Percentiles rank a stretch among this genome's conserved stretches.
phyloP scores from a whole-genome alignment of 2,888 invertebrate species.

The Cordylochernes scorpioides region DNA sequence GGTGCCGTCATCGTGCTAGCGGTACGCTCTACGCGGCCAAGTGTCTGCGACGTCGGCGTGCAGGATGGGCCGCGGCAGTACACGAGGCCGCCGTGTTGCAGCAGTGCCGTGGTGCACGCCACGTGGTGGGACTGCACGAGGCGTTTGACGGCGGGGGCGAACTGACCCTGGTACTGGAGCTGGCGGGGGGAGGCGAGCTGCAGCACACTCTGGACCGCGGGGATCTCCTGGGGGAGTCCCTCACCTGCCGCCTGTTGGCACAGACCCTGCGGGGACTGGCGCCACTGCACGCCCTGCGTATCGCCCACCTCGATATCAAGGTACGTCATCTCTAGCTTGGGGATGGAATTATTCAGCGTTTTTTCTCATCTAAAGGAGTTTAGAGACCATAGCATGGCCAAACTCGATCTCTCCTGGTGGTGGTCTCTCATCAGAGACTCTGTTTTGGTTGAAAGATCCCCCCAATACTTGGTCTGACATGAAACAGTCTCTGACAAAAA shows the following conservation, averaged over 20 bases:
- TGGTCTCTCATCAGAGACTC: too few relatives aligned
- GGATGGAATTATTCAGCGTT: too few relatives aligned
- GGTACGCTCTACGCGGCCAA: constrained; percentile 84
- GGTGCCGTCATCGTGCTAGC: constrained; percentile 57
- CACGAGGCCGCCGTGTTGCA: constrained; percentile 80
- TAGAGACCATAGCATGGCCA: too few relatives aligned
- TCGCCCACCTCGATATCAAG: constrained; percentile 82
- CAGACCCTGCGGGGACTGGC: constrained; percentile 72
- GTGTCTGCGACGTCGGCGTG: constrained; percentile 55
- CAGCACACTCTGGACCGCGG: constrained; percentile 59
- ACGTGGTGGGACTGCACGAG: constrained; percentile 70
- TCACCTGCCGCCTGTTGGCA: constrained; percentile 54
- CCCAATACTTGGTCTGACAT: too few relatives aligned
- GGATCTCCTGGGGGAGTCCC: constrained; percentile 47
- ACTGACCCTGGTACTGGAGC: constrained; percentile 61
- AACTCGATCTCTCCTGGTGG: too few relatives aligned
- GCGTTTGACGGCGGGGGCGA: constrained; percentile 41
- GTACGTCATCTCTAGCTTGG: too few relatives aligned
- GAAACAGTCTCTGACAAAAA: too few relatives aligned
- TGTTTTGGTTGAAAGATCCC: too few relatives aligned
- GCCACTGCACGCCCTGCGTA: constrained; percentile 66
- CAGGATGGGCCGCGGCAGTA: constrained; percentile 46
- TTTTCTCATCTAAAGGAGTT: too few relatives aligned
- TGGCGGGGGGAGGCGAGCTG: constrained; percentile 81
- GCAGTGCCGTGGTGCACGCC: constrained; percentile 36